Percentiles rank a stretch among this genome's conserved stretches.
phyloP scores from a whole-genome alignment of 2,797 vertebrate species.

The Tokudaia muenninki region DNA sequence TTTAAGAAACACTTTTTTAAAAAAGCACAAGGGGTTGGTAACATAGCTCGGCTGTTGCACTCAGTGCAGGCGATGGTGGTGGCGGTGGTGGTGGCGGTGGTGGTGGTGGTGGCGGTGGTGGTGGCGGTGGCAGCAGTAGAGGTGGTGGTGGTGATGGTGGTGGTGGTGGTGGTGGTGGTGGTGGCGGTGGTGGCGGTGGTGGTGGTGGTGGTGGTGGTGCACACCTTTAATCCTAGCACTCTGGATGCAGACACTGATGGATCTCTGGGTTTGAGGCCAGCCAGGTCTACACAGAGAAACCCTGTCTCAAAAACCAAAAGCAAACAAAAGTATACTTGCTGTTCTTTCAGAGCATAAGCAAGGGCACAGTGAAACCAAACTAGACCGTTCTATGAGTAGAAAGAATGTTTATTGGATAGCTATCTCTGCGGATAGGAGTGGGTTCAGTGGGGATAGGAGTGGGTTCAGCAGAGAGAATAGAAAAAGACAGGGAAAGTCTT shows the following conservation, averaged over 20 bases:
- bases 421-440: background rate
- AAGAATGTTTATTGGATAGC: background rate
- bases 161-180: too few species aligned
- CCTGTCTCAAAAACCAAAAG: background rate
- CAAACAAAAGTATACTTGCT: background rate
- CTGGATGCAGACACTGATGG: background rate
- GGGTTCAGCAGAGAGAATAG: background rate
- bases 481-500: background rate
- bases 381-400: background rate
- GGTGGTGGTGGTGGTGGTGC: background rate
- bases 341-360: background rate
- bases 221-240: background rate
- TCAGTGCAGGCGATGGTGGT: background rate
- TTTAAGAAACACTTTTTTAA: constrained; percentile 8
- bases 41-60: background rate
- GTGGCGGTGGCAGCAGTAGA: too few species aligned
- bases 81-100: too few species aligned
- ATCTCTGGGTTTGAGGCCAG: background rate
- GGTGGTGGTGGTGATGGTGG: too few species aligned
- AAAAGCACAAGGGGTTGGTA: background rate
- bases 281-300: background rate
- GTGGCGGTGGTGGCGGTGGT: background rate
- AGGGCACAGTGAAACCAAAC: background rate
- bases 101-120: too few species aligned
- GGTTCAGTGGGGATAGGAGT: too few species aligned